These are phyloP conservation scores for Caerostris extrusa DNA, from an alignment of 1,140 invertebrate species.

Conservation along the genomic window DNA sequence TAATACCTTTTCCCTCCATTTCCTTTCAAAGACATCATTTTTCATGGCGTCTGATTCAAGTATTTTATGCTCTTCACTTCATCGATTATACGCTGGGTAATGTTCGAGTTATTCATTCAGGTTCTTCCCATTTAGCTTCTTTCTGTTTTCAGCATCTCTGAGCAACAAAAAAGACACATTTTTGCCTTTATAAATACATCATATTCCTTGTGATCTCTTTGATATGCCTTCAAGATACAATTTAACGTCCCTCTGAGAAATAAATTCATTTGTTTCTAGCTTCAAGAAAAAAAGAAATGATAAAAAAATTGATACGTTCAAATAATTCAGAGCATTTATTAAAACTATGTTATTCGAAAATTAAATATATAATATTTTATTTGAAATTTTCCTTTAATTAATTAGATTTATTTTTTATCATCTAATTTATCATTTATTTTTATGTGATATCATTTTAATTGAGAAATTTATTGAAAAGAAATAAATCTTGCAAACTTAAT, in stretches of 20 bases:
- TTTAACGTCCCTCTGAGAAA: not conserved
- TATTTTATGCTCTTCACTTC: not conserved
- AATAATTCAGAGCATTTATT: not conserved
- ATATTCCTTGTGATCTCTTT: not conserved
- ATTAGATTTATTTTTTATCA: too few relatives aligned
- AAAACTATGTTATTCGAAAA: too few relatives aligned
- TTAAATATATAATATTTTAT: too few relatives aligned
- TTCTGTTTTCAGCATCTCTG: not conserved
- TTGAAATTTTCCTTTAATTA: too few relatives aligned
- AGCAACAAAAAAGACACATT: constrained; percentile 21
- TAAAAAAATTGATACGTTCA: not conserved
- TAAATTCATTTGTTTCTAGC: not conserved
- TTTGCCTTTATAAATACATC: constrained; percentile 7
- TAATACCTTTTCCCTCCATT: not conserved
- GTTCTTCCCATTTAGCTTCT: not conserved
- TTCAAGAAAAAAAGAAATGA: not conserved
- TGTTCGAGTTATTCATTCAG: not conserved
- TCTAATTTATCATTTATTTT: too few relatives aligned
- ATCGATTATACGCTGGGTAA: not conserved
- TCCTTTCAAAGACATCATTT: not conserved
- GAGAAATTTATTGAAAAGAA: too few relatives aligned
- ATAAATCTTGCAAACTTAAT: too few relatives aligned
- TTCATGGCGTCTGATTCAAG: not conserved
- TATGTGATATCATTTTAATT: too few relatives aligned
- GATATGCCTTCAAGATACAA: not conserved